These are phyloP conservation scores for Amblyjoppa fuscipennis DNA, from an alignment of 2,888 invertebrate genomes.

Conservation along the genomic window DNA sequence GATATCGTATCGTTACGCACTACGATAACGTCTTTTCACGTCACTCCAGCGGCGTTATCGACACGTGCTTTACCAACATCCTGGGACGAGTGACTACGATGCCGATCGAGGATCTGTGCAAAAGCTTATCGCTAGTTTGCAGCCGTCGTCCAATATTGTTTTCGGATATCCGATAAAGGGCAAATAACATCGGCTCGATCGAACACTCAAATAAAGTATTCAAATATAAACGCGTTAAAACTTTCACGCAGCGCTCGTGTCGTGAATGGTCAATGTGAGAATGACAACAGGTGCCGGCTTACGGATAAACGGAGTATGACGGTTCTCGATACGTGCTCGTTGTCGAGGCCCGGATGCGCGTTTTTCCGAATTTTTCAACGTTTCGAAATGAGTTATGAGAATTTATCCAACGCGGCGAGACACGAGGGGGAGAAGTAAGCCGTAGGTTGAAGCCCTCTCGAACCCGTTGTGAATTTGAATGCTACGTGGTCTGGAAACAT, in stretches of 20 bases:
- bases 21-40: neutral
- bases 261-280: slow-evolving; percentile 1
- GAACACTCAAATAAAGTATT: neutral
- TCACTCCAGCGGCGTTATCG: slow-evolving; percentile 1
- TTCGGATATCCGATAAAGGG: neutral
- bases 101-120: neutral
- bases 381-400: neutral
- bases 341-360: neutral
- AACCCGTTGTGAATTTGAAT: slow-evolving; percentile 22
- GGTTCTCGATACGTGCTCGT: slow-evolving; percentile 3
- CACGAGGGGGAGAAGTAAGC: neutral
- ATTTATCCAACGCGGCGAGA: neutral
- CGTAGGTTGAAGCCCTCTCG: slow-evolving; percentile 20
- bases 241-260: neutral
- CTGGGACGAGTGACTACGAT: neutral
- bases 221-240: neutral
- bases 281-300: slow-evolving; percentile 7
- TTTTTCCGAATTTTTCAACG: slow-evolving; percentile 10
- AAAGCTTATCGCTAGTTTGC: slow-evolving; percentile 3
- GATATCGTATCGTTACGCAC: neutral
- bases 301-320: slow-evolving; percentile 2
- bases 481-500: slow-evolving; percentile 27
- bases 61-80: neutral
- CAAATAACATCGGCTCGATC: neutral
- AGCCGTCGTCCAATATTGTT: neutral